Evolutionary conservation across 2,888 invertebrate species (phyloP).

Genomic region (Chromoteleia sp.): DNA sequence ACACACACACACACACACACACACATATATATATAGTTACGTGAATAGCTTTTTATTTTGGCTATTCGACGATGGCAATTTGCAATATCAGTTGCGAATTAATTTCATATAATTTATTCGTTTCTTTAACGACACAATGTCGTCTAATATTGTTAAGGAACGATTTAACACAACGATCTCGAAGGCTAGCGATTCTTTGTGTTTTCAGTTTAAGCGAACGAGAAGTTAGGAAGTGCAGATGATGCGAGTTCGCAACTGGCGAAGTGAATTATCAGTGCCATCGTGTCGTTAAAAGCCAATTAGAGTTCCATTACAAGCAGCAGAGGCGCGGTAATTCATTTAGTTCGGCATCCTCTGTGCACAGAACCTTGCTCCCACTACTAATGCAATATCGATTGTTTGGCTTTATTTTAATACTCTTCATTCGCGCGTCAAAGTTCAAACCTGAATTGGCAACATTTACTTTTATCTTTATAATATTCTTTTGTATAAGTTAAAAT

Average conservation of each 20-base stretch:
- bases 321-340: slow-evolving; percentile 81
- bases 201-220: slow-evolving; percentile 30
- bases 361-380: slow-evolving; percentile 70
- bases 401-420: slow-evolving; percentile 44
- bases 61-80: no score
- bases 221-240: slow-evolving; percentile 62
- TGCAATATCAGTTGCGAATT: not conserved
- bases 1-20: no score
- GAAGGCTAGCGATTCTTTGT: slow-evolving; percentile 48
- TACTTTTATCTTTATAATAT: no score
- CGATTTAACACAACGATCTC: slow-evolving; percentile 63
- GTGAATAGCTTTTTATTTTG: no score
- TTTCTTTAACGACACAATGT: slow-evolving; percentile 32
- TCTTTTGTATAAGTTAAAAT: no score
- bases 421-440: slow-evolving; percentile 40
- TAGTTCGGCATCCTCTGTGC: slow-evolving; percentile 78
- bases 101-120: slow-evolving; percentile 4
- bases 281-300: slow-evolving; percentile 85
- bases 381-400: slow-evolving; percentile 80
- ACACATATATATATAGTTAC: no score
- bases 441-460: not conserved
- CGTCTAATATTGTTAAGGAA: slow-evolving; percentile 30
- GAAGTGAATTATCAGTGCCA: slow-evolving; percentile 82
- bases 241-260: slow-evolving; percentile 78
- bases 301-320: slow-evolving; percentile 84